Conservation (phyloP, 2,888 invertebrate species). For the Stenichneumon culpator region DNA sequence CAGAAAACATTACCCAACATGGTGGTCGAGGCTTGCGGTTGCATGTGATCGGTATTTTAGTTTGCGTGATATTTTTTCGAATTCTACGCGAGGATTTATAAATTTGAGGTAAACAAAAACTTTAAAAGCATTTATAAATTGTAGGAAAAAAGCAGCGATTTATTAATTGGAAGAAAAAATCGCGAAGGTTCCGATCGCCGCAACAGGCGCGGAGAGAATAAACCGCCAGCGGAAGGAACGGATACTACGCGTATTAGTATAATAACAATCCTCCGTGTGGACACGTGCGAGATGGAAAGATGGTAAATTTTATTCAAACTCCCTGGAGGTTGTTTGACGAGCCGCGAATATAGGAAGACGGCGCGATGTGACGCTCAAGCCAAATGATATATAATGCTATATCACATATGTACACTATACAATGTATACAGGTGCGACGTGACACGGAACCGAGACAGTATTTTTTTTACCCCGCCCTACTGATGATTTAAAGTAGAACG, state of each 20-base stretch:
- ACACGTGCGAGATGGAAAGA: background rate
- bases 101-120: background rate
- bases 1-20: conserved; percentile 94
- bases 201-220: background rate
- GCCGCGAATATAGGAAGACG: conserved; percentile 12
- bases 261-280: conserved; percentile 12
- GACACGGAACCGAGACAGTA: conserved; percentile 61
- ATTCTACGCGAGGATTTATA: background rate
- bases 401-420: conserved; percentile 13
- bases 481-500: conserved; percentile 12
- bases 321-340: conserved; percentile 21
- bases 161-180: background rate
- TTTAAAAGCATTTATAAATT: background rate
- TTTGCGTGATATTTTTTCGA: background rate
- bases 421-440: conserved; percentile 27
- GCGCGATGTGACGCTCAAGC: conserved; percentile 18
- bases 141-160: too few relatives aligned
- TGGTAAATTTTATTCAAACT: conserved; percentile 9
- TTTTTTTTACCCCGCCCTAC: conserved; percentile 28
- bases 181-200: background rate
- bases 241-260: conserved; percentile 5
- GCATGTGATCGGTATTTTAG: conserved; percentile 87
- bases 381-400: conserved; percentile 24
- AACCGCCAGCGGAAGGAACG: background rate
- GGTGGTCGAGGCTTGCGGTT: conserved; percentile 96